Conservation (phyloP, 35 echinoderm and acorn worm species). For the Antedon bifida region DNA sequence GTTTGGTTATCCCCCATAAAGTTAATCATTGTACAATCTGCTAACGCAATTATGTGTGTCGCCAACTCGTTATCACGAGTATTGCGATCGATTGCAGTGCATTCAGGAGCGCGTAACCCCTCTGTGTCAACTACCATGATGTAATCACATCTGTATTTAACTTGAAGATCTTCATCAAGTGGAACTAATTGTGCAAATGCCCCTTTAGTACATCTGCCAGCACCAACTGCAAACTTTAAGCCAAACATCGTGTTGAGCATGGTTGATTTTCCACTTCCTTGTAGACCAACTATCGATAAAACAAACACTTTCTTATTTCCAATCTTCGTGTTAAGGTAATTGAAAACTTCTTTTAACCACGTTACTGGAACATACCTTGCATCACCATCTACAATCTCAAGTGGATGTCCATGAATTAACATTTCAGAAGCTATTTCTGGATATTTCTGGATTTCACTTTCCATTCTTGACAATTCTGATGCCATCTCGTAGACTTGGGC, state of each 20-base stretch:
- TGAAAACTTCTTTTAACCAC: conserved; percentile 22
- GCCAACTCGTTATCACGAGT: conserved; percentile 28
- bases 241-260: conserved; percentile 29
- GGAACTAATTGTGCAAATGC: conserved; percentile 20
- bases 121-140: conserved; percentile 21
- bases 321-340: neutral
- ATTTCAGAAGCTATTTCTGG: conserved; percentile 15
- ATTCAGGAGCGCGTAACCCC: conserved; percentile 18
- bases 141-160: neutral
- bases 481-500: conserved; percentile 10
- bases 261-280: conserved; percentile 28
- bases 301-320: neutral
- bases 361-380: conserved; percentile 16
- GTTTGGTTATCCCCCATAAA: conserved; percentile 16
- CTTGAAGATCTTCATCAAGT: neutral
- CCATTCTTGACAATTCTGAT: neutral
- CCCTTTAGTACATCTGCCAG: conserved; percentile 29
- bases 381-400: conserved; percentile 26
- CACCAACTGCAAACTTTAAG: conserved; percentile 16
- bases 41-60: conserved; percentile 6
- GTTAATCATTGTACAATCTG: conserved; percentile 20
- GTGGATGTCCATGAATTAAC: conserved; percentile 11
- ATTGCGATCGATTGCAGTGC: neutral
- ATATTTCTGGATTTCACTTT: neutral
- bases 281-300: conserved; percentile 19